Evolutionary conservation across 2,113 vertebrate genomes (phyloP).

Genomic region (Manacus vitellinus): DNA sequence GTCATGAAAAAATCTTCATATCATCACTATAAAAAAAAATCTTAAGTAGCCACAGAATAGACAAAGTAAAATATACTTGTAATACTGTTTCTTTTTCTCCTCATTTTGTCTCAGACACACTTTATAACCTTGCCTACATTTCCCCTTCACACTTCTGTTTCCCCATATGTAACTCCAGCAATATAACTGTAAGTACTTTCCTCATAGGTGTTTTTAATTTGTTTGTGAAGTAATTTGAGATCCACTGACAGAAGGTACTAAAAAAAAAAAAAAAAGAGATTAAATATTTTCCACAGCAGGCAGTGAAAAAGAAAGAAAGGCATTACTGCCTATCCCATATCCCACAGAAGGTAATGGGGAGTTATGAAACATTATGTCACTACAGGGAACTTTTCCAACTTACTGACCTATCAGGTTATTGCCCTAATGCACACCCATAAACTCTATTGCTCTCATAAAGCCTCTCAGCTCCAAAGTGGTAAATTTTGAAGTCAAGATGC

Average conservation of each 20-base stretch:
- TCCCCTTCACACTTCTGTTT: background rate
- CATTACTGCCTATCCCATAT: background rate
- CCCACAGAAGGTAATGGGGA: background rate
- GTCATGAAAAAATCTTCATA: background rate
- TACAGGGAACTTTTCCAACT: background rate
- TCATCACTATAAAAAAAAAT: background rate
- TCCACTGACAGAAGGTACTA: conserved; percentile 18
- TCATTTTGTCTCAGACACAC: background rate
- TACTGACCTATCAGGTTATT: conserved; percentile 29
- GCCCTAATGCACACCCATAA: background rate
- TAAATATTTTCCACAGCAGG: background rate
- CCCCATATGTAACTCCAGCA: background rate
- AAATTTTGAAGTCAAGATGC: background rate
- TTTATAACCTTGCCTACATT: background rate
- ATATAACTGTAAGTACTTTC: background rate
- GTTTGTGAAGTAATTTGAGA: conserved; percentile 14
- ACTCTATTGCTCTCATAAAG: conserved; percentile 4
- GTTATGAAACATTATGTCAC: background rate
- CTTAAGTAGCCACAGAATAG: background rate
- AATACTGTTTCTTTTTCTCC: background rate
- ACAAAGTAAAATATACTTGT: background rate
- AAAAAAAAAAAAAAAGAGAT: background rate
- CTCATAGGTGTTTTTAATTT: conserved; percentile 28
- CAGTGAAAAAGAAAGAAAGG: background rate
- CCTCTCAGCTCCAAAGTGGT: background rate